Evolutionary conservation across 2,888 invertebrate genomes (phyloP), one percentile per base, ranked within the genome.

Genomic region (Leucania comma): DNA sequence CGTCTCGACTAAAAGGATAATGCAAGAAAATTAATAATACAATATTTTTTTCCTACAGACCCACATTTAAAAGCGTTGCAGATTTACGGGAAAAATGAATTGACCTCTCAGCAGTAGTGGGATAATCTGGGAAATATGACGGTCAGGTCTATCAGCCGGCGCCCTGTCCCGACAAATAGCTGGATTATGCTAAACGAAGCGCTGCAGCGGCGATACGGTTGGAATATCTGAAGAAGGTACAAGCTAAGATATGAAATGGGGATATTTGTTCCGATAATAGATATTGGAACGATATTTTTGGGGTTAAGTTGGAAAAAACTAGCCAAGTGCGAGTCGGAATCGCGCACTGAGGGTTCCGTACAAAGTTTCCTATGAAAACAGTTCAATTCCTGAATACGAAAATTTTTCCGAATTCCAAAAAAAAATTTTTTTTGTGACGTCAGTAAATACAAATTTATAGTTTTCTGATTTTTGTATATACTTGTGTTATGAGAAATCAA

Each of bases 151-250:
- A 85, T 86, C 85, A 78, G 66, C 67, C 78, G 50, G 65, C 74
- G 70, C 78, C 65, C 78, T 68, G 80, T 67, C 81, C 81, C 84
- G 80, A 87, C 89, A 90, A 91, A 91, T 90, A 74, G 89, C 80
- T 10, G 88, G 90, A 92, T 92, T 92, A 92, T 92, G 90, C 81
- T 88, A 91, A 92, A 88, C 85, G 81, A 83, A 78, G 85, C 85
- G 85, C 85, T 82, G 77, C 78, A 75, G n/a, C 56, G 12, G 22
- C 32, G 83, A 69, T 79, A 80, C 54, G 68, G 75, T 12, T 59
- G 26, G 74, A 82, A 72, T 68, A 38, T 64, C 65, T 24, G 53
- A 62, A 58, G 38, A 38, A 53, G 56, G 56, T 60, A 54, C 50
- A 42, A 57, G 50, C 50, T 57, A 53, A 59, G 62, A 68, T 81